Base-by-base conservation (phyloP, 2,797 vertebrate species). In the Chelmon rostratus region DNA sequence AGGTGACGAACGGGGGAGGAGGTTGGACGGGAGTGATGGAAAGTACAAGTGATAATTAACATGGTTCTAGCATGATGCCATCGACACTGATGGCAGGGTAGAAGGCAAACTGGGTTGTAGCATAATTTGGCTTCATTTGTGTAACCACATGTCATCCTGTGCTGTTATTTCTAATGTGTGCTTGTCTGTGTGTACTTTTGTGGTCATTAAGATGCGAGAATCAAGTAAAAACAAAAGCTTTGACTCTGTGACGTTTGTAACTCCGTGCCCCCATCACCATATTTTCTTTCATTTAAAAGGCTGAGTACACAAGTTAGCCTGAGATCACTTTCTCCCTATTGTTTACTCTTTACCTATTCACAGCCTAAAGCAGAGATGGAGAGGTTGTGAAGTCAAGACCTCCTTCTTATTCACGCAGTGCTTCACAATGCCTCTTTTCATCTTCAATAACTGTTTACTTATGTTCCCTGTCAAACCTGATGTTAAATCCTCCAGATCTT, bases 321-420 rank as follows among this genome's bases (percentile, higher is more conserved):
- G 81, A 82, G 84, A 83, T 77, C 82, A 63, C 75, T 85, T 84
- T 61, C 76, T 76, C 76, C 62, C 68, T 33, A 82, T 79, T 81
- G 81, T 87, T 84, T 83, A 62, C 31, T 83, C 52, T 87, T 82
- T 79, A 78, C 76, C 87, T 88, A 75, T 93, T 93, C 87, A 85
- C 83, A 78, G 81, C 81, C 83, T 68, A 44, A 68, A 89, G 86
- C 76, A 84, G 64, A 68, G 28, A 84, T 76, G 61, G 69, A 85
- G 69, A 82, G 73, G 56, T 81, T 77, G 50, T 76, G 73, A 83
- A 87, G 78, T 89, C 84, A 81, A 62, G 79, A 83, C 68, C 73
- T 75, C 73, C 84, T 25, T 40, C 56, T 66, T 83, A 64, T 70
- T 72, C 8, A 1, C 33, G 23, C 66, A 44, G 58, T 12, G 28